phyloP scores from a whole-genome alignment of 2,888 invertebrate species.

The Agriopis marginaria region DNA sequence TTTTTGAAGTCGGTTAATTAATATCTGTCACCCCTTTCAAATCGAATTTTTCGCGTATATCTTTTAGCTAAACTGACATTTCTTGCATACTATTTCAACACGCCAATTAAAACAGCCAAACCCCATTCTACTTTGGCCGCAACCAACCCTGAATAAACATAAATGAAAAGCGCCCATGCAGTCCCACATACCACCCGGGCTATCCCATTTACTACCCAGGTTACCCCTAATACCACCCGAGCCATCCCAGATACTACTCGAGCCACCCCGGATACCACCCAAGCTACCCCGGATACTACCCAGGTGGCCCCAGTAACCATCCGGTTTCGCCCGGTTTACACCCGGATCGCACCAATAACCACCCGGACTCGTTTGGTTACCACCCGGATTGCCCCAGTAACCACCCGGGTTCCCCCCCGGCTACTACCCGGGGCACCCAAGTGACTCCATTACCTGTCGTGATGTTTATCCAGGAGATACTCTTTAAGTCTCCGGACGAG shows the following conservation, averaged over 20 bases:
- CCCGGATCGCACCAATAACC: too few species aligned
- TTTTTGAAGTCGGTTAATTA: too few species aligned
- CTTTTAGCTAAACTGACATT: too few species aligned
- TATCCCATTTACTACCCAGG: too few species aligned
- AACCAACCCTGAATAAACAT: background rate
- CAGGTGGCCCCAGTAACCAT: background rate
- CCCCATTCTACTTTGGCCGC: background rate
- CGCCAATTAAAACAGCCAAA: background rate
- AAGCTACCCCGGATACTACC: too few species aligned
- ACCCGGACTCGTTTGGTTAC: too few species aligned
- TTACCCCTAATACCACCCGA: background rate
- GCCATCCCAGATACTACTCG: too few species aligned
- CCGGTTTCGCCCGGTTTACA: background rate
- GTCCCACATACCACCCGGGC: background rate
- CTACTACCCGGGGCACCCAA: background rate
- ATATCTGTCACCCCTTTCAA: too few species aligned
- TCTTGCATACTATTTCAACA: too few species aligned
- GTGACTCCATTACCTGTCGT: constrained; percentile 77
- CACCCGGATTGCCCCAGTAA: background rate
- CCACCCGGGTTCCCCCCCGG: background rate
- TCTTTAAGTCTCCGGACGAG: constrained; percentile 92
- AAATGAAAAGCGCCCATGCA: background rate
- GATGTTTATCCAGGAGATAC: constrained; percentile 90
- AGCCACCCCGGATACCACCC: too few species aligned
- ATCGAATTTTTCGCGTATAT: too few species aligned